Evolutionary conservation across 2,888 invertebrate species (phyloP).

Genomic region (Eristalis arbustorum): DNA sequence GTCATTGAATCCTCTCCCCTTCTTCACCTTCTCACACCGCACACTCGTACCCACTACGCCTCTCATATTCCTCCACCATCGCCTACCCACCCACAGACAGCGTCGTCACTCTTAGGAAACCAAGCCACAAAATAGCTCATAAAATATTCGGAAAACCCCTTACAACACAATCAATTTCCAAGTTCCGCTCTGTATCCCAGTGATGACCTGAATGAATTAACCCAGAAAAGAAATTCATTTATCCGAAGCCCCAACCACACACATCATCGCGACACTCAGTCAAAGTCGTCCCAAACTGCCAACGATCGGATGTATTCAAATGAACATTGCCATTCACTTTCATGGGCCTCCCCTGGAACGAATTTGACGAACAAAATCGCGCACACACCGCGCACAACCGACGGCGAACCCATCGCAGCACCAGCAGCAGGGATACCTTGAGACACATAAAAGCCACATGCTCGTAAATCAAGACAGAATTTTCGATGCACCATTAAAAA

Average conservation of each 20-base stretch:
- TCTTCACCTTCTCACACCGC: too few species aligned
- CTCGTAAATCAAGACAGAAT: slow-evolving; percentile 65
- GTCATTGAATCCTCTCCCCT: too few species aligned
- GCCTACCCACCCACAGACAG: background rate
- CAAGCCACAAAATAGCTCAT: background rate
- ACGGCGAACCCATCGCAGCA: background rate
- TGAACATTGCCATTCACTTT: slow-evolving; percentile 32
- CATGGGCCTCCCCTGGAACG: slow-evolving; percentile 61
- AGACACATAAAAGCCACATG: slow-evolving; percentile 64
- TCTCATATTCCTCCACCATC: background rate
- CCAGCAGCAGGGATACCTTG: slow-evolving; percentile 24
- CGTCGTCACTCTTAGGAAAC: background rate
- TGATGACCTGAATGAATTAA: slow-evolving; percentile 12
- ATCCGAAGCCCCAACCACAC: slow-evolving; percentile 10
- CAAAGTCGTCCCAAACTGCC: background rate
- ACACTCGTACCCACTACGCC: background rate
- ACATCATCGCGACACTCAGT: background rate
- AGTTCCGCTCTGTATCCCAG: slow-evolving; percentile 6
- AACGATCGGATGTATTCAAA: slow-evolving; percentile 10
- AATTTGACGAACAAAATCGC: slow-evolving; percentile 59
- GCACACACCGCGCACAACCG: slow-evolving; percentile 29
- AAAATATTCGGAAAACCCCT: background rate
- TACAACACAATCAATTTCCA: background rate
- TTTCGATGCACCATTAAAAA: slow-evolving; percentile 68
- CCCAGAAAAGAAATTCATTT: background rate